These are phyloP conservation scores for Philopotamus ludificatus DNA, from an alignment of 1,140 invertebrate species.

Conservation along the genomic window DNA sequence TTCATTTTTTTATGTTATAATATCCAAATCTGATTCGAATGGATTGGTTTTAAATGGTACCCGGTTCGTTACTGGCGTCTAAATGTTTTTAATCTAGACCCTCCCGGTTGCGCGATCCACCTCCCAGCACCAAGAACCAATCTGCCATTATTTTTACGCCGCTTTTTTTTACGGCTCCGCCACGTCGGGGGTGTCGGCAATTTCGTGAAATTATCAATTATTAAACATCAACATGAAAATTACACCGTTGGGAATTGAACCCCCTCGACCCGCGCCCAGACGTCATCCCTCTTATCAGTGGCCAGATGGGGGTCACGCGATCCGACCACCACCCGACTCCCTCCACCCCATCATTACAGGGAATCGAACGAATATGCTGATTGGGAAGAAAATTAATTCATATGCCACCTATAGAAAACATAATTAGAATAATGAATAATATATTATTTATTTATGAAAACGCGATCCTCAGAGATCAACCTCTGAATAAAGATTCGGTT, in stretches of 20 bases:
- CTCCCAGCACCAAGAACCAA: conserved; percentile 15
- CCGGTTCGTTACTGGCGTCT: no score
- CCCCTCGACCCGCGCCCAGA: conserved; percentile 7
- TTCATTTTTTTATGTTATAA: no score
- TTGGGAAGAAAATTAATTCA: conserved; percentile 12
- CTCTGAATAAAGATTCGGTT: no score
- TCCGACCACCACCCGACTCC: neutral
- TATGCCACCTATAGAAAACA: no score
- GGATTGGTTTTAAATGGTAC: no score
- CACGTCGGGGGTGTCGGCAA: conserved; percentile 21
- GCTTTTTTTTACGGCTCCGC: conserved; percentile 19
- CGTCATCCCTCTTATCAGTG: conserved; percentile 25
- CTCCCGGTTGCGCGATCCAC: no score
- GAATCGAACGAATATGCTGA: conserved; percentile 10
- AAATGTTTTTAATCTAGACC: no score
- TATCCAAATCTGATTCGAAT: no score
- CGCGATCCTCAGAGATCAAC: no score
- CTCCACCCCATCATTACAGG: neutral
- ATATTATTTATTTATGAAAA: no score
- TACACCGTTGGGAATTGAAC: conserved; percentile 28
- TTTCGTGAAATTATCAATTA: conserved; percentile 40
- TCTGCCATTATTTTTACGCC: conserved; percentile 13
- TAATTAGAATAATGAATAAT: no score
- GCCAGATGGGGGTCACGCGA: conserved; percentile 20
- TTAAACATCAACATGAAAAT: conserved; percentile 41